These are phyloP conservation scores for Choristoneura fumiferana DNA, from an alignment of 1,140 invertebrate genomes.

Conservation along the genomic window DNA sequence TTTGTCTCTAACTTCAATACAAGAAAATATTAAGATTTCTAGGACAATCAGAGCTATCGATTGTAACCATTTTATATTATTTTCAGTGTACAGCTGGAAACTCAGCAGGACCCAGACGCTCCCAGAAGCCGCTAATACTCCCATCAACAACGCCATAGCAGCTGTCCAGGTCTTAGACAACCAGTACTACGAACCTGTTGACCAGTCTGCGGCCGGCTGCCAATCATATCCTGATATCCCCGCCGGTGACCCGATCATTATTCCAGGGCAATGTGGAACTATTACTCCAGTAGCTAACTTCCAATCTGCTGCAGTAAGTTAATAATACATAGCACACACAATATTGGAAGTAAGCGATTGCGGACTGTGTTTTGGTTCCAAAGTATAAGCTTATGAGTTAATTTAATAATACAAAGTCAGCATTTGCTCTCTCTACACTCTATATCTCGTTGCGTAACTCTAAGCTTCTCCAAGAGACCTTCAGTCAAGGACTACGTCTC, in stretches of 20 bases:
- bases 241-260: background rate
- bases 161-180: background rate
- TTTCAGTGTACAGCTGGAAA: constrained; percentile 16
- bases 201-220: constrained; percentile 6
- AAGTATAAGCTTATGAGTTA: no score
- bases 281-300: background rate
- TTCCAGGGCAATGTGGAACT: background rate
- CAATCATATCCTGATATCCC: constrained; percentile 16
- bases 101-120: background rate
- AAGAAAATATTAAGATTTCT: no score
- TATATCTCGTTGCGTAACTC: no score
- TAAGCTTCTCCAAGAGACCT: no score
- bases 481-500: no score
- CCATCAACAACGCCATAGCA: background rate
- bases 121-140: background rate
- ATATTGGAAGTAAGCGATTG: no score
- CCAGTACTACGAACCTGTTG: constrained; percentile 7
- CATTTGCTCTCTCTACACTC: no score
- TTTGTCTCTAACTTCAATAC: background rate
- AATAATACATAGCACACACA: no score
- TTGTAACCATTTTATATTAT: no score
- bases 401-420: no score
- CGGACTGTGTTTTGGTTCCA: no score
- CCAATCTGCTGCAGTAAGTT: background rate
- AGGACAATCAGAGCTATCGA: no score